Evolutionary conservation across 2,797 vertebrate genomes (phyloP), one percentile per base, ranked within the genome.

Genomic region (Tiaroga cobitis): DNA sequence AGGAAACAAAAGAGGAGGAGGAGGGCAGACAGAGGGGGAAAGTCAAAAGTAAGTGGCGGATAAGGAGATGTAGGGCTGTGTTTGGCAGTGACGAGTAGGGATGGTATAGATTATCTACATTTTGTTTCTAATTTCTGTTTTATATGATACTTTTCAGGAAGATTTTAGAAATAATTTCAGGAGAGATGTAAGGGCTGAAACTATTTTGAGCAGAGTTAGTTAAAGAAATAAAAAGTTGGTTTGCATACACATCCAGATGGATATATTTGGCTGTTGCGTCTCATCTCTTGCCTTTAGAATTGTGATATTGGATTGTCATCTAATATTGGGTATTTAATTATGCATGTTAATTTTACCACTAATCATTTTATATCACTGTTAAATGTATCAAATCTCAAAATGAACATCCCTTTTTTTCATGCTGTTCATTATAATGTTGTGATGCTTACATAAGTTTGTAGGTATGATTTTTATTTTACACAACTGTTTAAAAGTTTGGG

Each of bases 21-120:
- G 63, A 86, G 84, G 83, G 56, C 65, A 80, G 80, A 88, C 24
- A 54, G 76, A 43, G 80, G 63, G 24, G 77, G 61, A 63, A 77
- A 75, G 83, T 80, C 69, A 76, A 75, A 83, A 88, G 89, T 89
- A 88, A 89, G 89, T 86, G 78, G 16, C n/a, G 39, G 73, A 79
- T 80, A 69, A 43, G 59, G 21, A 46, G 56, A 77, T 37, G 16
- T 41, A 19, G 34, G 18, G 34, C 16, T 68, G 46, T 65, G 6
- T 77, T 76, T 43, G 32, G 4, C 5, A 18, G 65, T 18, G 29
- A 69, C 1, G 13, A 43, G 18, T 32, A 3, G 29, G 41, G 54
- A 26, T 26, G 75, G 24, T 37, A 9, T 8, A 46, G 43, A 32
- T 65, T 29, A 65, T 43, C 59, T 63, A 32, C 39, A 46, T 79